Base-by-base conservation (phyloP, 1,140 invertebrate species). In the Amphibalanus amphitrite region DNA sequence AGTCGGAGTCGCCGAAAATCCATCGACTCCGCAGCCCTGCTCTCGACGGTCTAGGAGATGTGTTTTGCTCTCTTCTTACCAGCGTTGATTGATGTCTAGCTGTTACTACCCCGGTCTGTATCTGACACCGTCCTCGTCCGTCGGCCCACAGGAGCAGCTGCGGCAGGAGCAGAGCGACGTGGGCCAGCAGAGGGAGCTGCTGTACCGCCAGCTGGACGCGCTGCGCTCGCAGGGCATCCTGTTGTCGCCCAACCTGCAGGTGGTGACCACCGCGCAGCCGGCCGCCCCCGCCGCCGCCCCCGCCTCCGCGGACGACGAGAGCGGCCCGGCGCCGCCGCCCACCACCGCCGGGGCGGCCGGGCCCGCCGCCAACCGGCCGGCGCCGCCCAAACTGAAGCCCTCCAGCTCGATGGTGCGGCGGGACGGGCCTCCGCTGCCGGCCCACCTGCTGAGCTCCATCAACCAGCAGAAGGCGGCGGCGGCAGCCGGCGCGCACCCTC, bases 171-270 rank as follows among this genome's bases (percentile, higher is more conserved):
- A 93, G 79, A 85, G 86, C 59, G 92, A 95, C 77, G 86, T 95
- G 23, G 86, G 85, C 25, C 88, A 93, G 75, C 92, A 95, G 79
- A 79, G 92, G 17, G 92, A 95, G 77, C 87, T 92, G 73, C 81
- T 95, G 23, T 94, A 92, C 79, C 80, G 90, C 38, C 86, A 91
- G 78, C 83, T 93, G 76, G 90, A 94, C 76, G 83, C 87, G 30
- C 81, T 93, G 0, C 86, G 88, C 47, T 86, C 84, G 71, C 87
- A 90, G 77, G 89, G 89, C 3, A 83, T 91, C 29, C 75, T 88
- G 26, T 77, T 82, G 4, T 76, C 81, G 72, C 77, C 79, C 29
- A 76, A 69, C 71, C 73, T 80, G 70, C 73, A 73, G 69, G 77
- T 78, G 33, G 70, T 76, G 17, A 75, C 75, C 25, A 71, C 76